Evolutionary conservation across 2,797 vertebrate species (phyloP), one percentile per base, ranked within the genome.

Genomic region (Ambastaia sidthimunki): DNA sequence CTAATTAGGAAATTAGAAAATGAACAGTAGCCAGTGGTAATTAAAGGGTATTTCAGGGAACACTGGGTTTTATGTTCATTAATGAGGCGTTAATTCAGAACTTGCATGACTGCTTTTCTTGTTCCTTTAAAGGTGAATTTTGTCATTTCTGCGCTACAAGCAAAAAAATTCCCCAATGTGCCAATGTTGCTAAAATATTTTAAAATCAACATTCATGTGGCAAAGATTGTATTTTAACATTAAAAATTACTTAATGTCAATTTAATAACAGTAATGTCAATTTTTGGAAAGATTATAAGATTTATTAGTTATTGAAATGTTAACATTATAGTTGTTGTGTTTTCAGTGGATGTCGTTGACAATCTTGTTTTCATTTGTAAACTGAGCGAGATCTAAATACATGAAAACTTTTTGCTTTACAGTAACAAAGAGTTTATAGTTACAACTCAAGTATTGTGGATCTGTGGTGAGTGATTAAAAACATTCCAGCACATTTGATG

Each of bases 401-500:
- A 57, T 59, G 23, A 63, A 67, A 77, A 44, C 47, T 59, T 57
- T 77, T 68, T 48, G 25, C 47, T 19, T 78, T 72, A 73, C 67
- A 74, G 68, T 62, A 50, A 50, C 67, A 84, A 71, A 25, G 48
- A 71, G 57, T 68, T 74, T 73, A 44, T 7, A 19, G 52, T 80
- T 66, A 41, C 48, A 5, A 55, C 50, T 62, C 57, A 71, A 55
- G 63, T 37, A 79, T 80, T 78, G 78, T 52, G 16, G 59, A 21
- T 82, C 31, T 78, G 59, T 34, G 68, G 68, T 9, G 5, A 77
- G 60, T 52, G 44, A 78, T 78, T 78, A 71, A 78, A 78, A 78
- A 78, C 72, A 50, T 52, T 65, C 57, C 63, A 25, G 68, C 62
- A 65, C 71, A 16, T 60, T 54, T 55, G 76, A 71, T 82, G 80